phyloP scores from a whole-genome alignment of 1,140 invertebrate species.

The Drosophila varians region DNA sequence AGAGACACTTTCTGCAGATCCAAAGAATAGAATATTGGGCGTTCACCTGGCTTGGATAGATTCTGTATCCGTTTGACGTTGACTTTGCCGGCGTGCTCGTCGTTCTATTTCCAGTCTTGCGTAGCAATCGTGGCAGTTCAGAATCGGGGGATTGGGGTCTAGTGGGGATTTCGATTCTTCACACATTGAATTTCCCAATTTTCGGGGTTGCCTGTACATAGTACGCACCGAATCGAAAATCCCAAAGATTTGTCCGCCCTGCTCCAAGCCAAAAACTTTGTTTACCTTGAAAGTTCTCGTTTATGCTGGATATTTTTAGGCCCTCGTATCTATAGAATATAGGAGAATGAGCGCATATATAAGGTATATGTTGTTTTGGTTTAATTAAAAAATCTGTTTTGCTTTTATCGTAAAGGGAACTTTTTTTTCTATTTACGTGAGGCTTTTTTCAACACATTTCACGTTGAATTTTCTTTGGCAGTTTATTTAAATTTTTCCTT shows the following conservation, averaged over 20 bases:
- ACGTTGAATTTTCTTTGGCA: conserved; percentile 51
- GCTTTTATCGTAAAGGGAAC: conserved; percentile 41
- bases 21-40: conserved; percentile 14
- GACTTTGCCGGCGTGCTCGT: conserved; percentile 43
- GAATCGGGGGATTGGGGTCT: background rate
- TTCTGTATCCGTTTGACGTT: conserved; percentile 17
- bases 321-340: conserved; percentile 32
- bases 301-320: conserved; percentile 64
- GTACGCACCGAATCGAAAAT: conserved; percentile 30
- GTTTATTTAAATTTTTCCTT: conserved; percentile 39
- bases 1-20: conserved; percentile 10
- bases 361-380: conserved; percentile 60
- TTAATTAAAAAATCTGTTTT: conserved; percentile 75
- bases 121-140: conserved; percentile 52
- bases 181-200: conserved; percentile 39
- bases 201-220: conserved; percentile 1
- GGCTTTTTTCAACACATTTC: conserved; percentile 66
- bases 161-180: conserved; percentile 26
- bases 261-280: conserved; percentile 64
- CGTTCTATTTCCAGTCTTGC: conserved; percentile 70
- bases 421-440: conserved; percentile 52
- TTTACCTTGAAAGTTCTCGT: conserved; percentile 74
- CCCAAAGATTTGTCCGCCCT: conserved; percentile 53
- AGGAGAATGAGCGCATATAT: conserved; percentile 27
- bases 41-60: background rate